phyloP scores from a whole-genome alignment of 2,797 vertebrate species.

The Pantherophis alleghaniensis region DNA sequence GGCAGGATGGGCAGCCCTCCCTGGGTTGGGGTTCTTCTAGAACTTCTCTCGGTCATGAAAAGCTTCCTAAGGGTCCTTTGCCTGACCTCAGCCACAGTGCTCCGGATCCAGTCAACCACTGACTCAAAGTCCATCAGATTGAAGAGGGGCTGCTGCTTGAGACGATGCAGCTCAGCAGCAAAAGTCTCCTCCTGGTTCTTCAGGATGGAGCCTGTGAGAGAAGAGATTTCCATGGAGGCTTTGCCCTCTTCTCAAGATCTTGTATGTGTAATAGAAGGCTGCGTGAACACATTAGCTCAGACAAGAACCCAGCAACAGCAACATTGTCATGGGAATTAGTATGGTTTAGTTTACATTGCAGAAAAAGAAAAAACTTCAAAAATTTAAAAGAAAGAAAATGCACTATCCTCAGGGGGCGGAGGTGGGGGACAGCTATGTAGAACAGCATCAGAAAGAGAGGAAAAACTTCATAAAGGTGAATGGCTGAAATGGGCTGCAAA shows the following conservation, averaged over 20 bases:
- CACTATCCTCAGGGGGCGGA: background rate
- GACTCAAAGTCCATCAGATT: conserved; percentile 95
- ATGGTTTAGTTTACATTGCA: background rate
- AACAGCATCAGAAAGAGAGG: background rate
- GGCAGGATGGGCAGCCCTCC: background rate
- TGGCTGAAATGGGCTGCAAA: background rate
- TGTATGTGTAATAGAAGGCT: background rate
- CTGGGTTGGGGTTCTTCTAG: background rate
- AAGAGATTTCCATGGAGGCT: background rate
- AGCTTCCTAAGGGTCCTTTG: no score
- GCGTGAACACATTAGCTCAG: background rate
- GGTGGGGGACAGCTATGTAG: background rate
- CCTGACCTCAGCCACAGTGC: conserved; percentile 92
- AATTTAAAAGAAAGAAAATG: background rate
- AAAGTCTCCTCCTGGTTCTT: conserved; percentile 96
- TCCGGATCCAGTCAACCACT: conserved; percentile 90
- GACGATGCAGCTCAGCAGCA: conserved; percentile 89
- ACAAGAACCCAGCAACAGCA: background rate
- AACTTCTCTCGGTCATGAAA: background rate
- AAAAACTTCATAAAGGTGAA: background rate
- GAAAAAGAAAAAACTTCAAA: background rate
- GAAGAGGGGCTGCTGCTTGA: conserved; percentile 93
- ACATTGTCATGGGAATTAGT: background rate
- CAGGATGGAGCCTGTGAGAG: conserved; percentile 85
- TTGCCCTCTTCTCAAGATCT: background rate